Percentiles rank a stretch among this genome's conserved stretches.
These are phyloP conservation scores for Micromussa lordhowensis DNA, from an alignment of 92 coral and sea anemone species.

Conservation along the genomic window DNA sequence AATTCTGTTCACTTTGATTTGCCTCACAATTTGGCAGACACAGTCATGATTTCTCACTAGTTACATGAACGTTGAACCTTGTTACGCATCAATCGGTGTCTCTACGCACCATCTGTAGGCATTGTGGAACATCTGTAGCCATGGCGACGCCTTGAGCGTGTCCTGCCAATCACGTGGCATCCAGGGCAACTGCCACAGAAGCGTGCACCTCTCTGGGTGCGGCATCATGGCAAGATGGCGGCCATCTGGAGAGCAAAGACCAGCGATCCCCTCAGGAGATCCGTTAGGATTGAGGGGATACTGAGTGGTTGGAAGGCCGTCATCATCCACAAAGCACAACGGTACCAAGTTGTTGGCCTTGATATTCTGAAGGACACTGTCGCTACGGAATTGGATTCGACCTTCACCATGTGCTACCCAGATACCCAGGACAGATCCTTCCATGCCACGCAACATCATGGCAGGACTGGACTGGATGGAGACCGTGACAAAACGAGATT, in stretches of 20 bases:
- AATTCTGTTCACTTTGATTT: background rate
- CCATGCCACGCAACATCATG: conserved; percentile 93
- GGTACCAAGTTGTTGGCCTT: conserved; percentile 81
- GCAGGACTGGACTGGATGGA: conserved; percentile 89
- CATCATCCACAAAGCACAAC: conserved; percentile 88
- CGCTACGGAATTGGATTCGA: conserved; percentile 70
- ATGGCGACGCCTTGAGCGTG: conserved; percentile 81
- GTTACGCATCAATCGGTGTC: background rate
- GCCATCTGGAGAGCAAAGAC: conserved; percentile 90
- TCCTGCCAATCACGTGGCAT: conserved; percentile 93
- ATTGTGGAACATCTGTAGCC: conserved; percentile 97
- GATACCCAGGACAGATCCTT: conserved; percentile 91
- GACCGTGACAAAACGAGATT: conserved; percentile 96
- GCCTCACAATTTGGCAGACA: background rate
- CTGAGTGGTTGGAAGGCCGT: conserved; percentile 82
- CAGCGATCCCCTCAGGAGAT: conserved; percentile 96
- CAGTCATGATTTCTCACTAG: background rate
- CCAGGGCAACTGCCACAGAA: conserved; percentile 99
- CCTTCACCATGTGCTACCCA: conserved; percentile 99
- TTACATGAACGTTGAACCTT: background rate
- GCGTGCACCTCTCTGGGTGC: conserved; percentile 95
- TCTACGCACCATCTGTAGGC: conserved; percentile 89
- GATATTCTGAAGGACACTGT: conserved; percentile 71
- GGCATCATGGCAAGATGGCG: conserved; percentile 99
- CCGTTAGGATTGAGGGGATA: conserved; percentile 99